Evolutionary conservation across 2,113 vertebrate genomes (phyloP).

Genomic region (Xerus inauris): DNA sequence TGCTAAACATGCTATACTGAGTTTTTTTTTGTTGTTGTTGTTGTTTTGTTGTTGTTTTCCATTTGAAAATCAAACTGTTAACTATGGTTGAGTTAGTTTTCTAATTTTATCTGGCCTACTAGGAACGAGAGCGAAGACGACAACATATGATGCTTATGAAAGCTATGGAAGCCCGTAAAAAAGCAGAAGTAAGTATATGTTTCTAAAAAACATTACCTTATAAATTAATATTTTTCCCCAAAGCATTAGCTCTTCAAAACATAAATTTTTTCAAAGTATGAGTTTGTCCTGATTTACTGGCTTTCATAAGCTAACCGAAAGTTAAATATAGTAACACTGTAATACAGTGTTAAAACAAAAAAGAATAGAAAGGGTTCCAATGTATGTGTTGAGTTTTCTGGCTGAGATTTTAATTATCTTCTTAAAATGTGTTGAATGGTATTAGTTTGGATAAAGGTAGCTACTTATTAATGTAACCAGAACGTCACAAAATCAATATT

Average conservation of each 20-base stretch:
- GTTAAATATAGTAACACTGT: background rate
- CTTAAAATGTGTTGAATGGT: background rate
- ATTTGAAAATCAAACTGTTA: constrained; percentile 72
- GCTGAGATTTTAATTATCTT: constrained; percentile 43
- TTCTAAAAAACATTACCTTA: constrained; percentile 31
- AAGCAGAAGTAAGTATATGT: constrained; percentile 92
- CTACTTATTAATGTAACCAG: background rate
- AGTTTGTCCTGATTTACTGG: background rate
- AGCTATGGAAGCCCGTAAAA: constrained; percentile 96
- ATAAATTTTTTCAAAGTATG: background rate
- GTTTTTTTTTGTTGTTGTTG: constrained; percentile 64
- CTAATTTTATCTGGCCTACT: constrained; percentile 86
- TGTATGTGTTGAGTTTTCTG: constrained; percentile 47
- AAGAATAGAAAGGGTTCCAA: background rate
- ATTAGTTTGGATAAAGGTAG: constrained; percentile 9
- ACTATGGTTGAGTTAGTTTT: constrained; percentile 79
- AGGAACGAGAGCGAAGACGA: constrained; percentile 95
- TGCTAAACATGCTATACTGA: constrained; percentile 87
- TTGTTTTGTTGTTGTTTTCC: constrained; percentile 71
- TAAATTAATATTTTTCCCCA: constrained; percentile 3
- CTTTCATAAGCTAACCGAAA: constrained; percentile 39
- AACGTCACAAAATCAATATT: constrained; percentile 48
- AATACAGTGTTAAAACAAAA: background rate
- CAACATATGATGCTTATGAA: constrained; percentile 98
- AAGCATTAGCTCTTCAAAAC: background rate